Evolutionary conservation across 1,140 invertebrate species (phyloP).

Genomic region (Radopholus similis): DNA sequence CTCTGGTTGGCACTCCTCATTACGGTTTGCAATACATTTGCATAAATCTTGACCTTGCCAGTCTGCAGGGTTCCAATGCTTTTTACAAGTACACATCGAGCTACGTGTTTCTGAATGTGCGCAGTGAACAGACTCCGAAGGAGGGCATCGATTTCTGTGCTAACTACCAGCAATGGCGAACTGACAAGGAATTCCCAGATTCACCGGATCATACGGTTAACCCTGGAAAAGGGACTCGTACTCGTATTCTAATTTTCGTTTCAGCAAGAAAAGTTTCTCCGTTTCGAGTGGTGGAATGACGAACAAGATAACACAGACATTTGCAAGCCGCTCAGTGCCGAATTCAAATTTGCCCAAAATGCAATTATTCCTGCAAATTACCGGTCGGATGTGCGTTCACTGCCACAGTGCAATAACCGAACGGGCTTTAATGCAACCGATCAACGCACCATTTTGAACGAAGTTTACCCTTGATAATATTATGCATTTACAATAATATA

Average conservation of each 20-base stretch:
- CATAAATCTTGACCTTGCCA: neutral
- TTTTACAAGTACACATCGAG: conserved; percentile 30
- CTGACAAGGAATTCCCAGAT: conserved; percentile 20
- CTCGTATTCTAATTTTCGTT: conserved; percentile 8
- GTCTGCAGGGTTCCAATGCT: neutral
- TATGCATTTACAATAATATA: neutral
- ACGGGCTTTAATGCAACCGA: neutral
- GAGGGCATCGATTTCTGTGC: conserved; percentile 18
- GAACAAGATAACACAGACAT: conserved; percentile 22
- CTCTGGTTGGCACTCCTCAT: too few relatives aligned
- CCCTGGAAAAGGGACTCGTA: neutral
- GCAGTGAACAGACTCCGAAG: neutral
- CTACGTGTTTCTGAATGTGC: conserved; percentile 35
- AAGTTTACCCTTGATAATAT: too few relatives aligned
- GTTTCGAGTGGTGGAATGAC: conserved; percentile 36
- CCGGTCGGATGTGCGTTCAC: neutral
- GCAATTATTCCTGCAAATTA: conserved; percentile 28
- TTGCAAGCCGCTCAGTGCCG: conserved; percentile 11
- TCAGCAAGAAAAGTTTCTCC: neutral
- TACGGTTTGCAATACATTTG: too few relatives aligned
- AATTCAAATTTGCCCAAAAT: conserved; percentile 2
- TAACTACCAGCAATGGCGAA: conserved; percentile 39
- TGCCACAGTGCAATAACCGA: neutral
- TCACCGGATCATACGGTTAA: conserved; percentile 12
- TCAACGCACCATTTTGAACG: neutral